Conservation (phyloP, 2,888 invertebrate genomes). For the Crepidodera aurea region DNA sequence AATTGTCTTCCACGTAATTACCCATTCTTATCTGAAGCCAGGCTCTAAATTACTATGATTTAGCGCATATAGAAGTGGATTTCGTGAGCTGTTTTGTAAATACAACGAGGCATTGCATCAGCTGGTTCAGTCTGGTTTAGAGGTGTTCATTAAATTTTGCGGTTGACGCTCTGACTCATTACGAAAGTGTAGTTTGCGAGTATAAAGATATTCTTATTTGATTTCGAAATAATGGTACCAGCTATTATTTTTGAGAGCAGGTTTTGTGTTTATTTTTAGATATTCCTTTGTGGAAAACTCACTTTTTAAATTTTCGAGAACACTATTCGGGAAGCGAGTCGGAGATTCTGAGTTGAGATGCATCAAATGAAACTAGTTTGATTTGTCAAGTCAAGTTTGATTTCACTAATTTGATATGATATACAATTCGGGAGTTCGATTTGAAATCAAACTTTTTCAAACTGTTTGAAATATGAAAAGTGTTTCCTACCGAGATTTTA, state of each 20-base stretch:
- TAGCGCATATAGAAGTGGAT: slow-evolving; percentile 3
- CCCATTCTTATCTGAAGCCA: slow-evolving; percentile 12
- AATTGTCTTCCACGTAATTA: slow-evolving; percentile 4
- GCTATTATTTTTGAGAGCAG: background rate
- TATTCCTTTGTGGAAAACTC: too few species aligned
- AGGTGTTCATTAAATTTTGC: slow-evolving; percentile 16
- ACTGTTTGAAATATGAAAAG: too few species aligned
- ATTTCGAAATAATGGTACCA: slow-evolving; percentile 1
- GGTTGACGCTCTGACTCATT: slow-evolving; percentile 10
- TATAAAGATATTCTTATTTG: slow-evolving; percentile 7
- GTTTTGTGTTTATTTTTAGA: too few species aligned
- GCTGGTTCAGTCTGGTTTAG: slow-evolving; percentile 2
- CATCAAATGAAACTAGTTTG: too few species aligned
- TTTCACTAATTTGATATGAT: too few species aligned
- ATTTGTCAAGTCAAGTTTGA: too few species aligned
- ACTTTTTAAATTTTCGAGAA: too few species aligned
- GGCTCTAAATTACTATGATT: slow-evolving; percentile 10
- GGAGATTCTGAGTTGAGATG: too few species aligned
- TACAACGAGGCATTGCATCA: slow-evolving; percentile 14
- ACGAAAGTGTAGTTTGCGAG: slow-evolving; percentile 7
- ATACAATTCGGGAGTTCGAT: too few species aligned
- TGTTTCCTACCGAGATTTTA: too few species aligned
- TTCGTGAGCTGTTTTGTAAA: slow-evolving; percentile 13
- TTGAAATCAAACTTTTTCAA: too few species aligned
- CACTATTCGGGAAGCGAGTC: too few species aligned